These are phyloP conservation scores for Marasmarcha lunaedactyla DNA, from an alignment of 2,888 invertebrate genomes.

Conservation along the genomic window DNA sequence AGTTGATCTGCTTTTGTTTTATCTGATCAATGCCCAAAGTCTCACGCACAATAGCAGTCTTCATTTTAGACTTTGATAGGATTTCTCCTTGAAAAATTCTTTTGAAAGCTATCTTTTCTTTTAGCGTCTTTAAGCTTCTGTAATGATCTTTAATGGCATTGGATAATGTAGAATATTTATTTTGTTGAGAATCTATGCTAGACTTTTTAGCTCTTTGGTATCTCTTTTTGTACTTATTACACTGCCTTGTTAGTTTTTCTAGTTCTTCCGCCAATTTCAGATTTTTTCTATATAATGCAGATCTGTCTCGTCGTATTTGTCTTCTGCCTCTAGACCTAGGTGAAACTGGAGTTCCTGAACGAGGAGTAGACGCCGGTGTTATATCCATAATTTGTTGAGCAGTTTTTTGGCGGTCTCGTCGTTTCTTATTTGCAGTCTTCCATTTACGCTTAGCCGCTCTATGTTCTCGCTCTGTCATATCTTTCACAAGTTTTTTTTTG, in stretches of 20 bases:
- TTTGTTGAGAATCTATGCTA: conserved; percentile 3
- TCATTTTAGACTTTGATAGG: conserved; percentile 6
- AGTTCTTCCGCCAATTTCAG: conserved; percentile 7
- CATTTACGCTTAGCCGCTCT: conserved; percentile 8
- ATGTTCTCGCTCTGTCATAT: conserved; percentile 8
- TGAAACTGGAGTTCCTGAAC: too few species aligned
- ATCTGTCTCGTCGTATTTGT: conserved; percentile 9
- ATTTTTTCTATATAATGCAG: conserved; percentile 8
- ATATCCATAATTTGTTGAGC: conserved; percentile 6
- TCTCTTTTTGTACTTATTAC: conserved; percentile 9
- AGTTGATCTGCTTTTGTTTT: conserved; percentile 5
- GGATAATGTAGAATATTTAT: conserved; percentile 3
- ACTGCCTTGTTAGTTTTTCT: conserved; percentile 2
- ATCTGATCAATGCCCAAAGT: conserved; percentile 7
- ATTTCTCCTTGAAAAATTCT: conserved; percentile 8
- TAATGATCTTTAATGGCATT: conserved; percentile 6
- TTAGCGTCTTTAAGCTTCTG: too few species aligned
- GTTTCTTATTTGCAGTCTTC: conserved; percentile 9
- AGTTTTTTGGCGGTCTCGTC: conserved; percentile 8
- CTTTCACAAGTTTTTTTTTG: conserved; percentile 8
- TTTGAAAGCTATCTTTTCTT: conserved; percentile 7
- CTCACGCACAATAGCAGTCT: conserved; percentile 6
- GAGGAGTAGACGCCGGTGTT: background rate
- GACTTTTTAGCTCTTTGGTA: conserved; percentile 5
- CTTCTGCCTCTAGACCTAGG: conserved; percentile 7